phyloP scores from a whole-genome alignment of 2,888 invertebrate species.

The Ornithoptera priamus region DNA sequence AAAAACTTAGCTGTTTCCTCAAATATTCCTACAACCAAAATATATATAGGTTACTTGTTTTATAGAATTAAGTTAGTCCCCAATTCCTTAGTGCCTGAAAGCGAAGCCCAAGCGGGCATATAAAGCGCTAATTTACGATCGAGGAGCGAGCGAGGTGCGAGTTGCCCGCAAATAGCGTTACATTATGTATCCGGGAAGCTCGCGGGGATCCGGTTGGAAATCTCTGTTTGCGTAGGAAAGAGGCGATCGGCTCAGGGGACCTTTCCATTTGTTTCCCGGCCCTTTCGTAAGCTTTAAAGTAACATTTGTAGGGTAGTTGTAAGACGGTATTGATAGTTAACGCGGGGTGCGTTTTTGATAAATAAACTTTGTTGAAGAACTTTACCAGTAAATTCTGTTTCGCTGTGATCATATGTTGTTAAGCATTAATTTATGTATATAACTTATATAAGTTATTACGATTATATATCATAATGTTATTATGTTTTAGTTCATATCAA shows the following conservation, averaged over 20 bases:
- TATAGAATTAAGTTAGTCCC: neutral
- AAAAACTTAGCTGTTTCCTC: too few species aligned
- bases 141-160: conserved; percentile 2
- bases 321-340: conserved; percentile 10
- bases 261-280: conserved; percentile 18
- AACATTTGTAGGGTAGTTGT: conserved; percentile 18
- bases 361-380: neutral
- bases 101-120: conserved; percentile 14
- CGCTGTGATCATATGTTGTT: too few species aligned
- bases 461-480: too few species aligned
- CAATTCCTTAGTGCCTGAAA: conserved; percentile 4
- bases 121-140: conserved; percentile 20
- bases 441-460: too few species aligned
- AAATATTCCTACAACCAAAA: too few species aligned
- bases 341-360: neutral
- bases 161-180: conserved; percentile 17
- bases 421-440: too few species aligned
- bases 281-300: conserved; percentile 24
- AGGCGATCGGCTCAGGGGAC: conserved; percentile 18
- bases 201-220: conserved; percentile 18
- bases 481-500: too few species aligned
- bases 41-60: too few species aligned
- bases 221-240: conserved; percentile 22
- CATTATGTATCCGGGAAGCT: conserved; percentile 11
- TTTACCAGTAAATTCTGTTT: too few species aligned